These are phyloP conservation scores for Pseudococcus longispinus DNA, from an alignment of 2,888 invertebrate species.

Conservation along the genomic window DNA sequence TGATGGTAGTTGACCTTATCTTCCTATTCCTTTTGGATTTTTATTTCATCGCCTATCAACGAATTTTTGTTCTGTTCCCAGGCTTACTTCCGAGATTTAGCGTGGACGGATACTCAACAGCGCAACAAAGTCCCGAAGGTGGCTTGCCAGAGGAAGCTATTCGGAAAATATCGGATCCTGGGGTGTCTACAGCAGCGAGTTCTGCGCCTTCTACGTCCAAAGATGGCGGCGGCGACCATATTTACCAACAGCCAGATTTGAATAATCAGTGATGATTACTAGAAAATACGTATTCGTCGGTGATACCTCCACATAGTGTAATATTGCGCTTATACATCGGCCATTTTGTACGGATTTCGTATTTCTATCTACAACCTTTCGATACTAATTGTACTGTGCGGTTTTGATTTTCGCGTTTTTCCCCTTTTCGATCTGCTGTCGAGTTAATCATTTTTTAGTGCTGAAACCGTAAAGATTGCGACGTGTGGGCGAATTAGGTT, in stretches of 20 bases:
- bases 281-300: background rate
- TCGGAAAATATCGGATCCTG: background rate
- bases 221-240: background rate
- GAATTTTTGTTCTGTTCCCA: background rate
- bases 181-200: background rate
- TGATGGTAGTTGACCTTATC: background rate
- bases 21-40: background rate
- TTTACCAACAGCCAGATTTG: background rate
- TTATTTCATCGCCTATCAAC: background rate
- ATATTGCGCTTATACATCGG: slow-evolving; percentile 1
- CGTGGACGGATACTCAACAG: slow-evolving; percentile 60
- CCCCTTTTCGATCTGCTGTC: background rate
- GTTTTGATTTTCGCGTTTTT: background rate
- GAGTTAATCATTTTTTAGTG: background rate
- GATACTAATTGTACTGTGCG: too few relatives aligned
- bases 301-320: background rate
- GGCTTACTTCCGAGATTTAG: slow-evolving; percentile 58
- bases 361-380: background rate
- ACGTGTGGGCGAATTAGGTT: background rate
- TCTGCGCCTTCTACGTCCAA: background rate
- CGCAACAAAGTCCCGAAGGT: slow-evolving; percentile 59
- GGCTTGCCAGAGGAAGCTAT: background rate
- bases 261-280: background rate
- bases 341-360: background rate
- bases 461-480: background rate